A percentile compares a stretch with the other conserved stretches of the same genome.
These are phyloP conservation scores for Drosophila ercepeae DNA, from an alignment of 1,140 invertebrate genomes.

Conservation along the genomic window DNA sequence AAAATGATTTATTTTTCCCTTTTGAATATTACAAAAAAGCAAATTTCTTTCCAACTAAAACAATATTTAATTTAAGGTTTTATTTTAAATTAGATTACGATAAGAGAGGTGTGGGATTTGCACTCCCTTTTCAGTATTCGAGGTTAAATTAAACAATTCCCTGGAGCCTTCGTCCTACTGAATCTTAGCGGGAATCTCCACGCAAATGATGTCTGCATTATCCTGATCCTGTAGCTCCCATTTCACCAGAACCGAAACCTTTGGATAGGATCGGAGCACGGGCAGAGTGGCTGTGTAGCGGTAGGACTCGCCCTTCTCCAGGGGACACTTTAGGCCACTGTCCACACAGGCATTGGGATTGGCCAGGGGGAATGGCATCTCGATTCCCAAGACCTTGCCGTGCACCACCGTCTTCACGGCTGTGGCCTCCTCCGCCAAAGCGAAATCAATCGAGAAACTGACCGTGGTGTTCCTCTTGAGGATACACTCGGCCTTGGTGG, in stretches of 20 bases:
- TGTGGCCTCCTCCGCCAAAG: conserved; percentile 63
- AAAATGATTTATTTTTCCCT: background rate
- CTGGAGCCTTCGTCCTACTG: conserved; percentile 71
- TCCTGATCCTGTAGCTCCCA: conserved; percentile 88
- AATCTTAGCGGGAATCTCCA: conserved; percentile 88
- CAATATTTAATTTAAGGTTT: conserved; percentile 11
- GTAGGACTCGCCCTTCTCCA: conserved; percentile 85
- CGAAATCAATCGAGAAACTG: conserved; percentile 86
- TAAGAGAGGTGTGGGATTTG: background rate
- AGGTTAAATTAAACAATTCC: conserved; percentile 2
- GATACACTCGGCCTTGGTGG: conserved; percentile 85
- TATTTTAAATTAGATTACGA: conserved; percentile 40
- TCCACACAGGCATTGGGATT: conserved; percentile 88
- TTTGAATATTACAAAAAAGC: background rate
- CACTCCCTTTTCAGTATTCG: conserved; percentile 4
- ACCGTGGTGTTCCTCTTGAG: conserved; percentile 87
- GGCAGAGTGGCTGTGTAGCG: conserved; percentile 87
- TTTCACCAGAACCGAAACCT: conserved; percentile 87
- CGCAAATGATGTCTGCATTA: conserved; percentile 87
- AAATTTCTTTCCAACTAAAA: background rate
- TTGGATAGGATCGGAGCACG: conserved; percentile 87
- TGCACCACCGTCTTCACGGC: conserved; percentile 87
- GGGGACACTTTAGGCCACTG: conserved; percentile 88
- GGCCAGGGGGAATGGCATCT: conserved; percentile 88
- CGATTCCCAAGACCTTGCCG: conserved; percentile 88